A percentile compares a stretch with the other conserved stretches of the same genome.
phyloP scores from a whole-genome alignment of 1,140 invertebrate genomes.

The Macrobrachium nipponense region DNA sequence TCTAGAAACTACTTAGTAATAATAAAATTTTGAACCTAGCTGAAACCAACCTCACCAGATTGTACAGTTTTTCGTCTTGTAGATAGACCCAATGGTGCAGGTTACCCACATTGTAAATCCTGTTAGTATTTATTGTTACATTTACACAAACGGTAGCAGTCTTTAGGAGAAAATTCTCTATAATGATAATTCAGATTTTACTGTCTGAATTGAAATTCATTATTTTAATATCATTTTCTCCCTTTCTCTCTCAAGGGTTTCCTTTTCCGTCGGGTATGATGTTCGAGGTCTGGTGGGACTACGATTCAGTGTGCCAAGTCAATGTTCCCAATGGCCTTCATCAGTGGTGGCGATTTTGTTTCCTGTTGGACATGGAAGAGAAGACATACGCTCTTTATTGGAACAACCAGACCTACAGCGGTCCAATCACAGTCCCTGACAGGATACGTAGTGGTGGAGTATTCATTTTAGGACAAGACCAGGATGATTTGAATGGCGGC shows the following conservation, averaged over 20 bases:
- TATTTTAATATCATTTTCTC: not conserved
- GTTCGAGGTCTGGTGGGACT: slow-evolving; percentile 21
- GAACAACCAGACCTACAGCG: slow-evolving; percentile 6
- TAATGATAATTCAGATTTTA: not conserved
- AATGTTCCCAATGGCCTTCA: slow-evolving; percentile 68
- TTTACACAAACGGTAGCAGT: too few species aligned
- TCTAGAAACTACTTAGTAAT: too few species aligned
- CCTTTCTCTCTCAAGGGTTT: not conserved
- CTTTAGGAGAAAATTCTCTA: not conserved
- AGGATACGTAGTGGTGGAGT: slow-evolving; percentile 23
- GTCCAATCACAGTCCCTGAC: not conserved
- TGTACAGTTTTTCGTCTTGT: too few species aligned
- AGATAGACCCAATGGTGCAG: too few species aligned
- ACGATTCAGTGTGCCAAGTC: not conserved
- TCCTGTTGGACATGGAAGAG: not conserved
- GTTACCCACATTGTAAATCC: too few species aligned
- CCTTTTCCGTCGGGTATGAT: slow-evolving; percentile 11
- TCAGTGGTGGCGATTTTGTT: slow-evolving; percentile 14
- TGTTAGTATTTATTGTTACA: too few species aligned
- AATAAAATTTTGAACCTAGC: too few species aligned
- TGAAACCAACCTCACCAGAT: too few species aligned
- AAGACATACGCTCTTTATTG: not conserved
- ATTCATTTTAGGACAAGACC: slow-evolving; percentile 25
- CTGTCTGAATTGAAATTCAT: not conserved
- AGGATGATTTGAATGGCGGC: slow-evolving; percentile 11